Evolutionary conservation across 2,797 vertebrate genomes (phyloP), one percentile per base, ranked within the genome.

Genomic region (Ciconia nigra): DNA sequence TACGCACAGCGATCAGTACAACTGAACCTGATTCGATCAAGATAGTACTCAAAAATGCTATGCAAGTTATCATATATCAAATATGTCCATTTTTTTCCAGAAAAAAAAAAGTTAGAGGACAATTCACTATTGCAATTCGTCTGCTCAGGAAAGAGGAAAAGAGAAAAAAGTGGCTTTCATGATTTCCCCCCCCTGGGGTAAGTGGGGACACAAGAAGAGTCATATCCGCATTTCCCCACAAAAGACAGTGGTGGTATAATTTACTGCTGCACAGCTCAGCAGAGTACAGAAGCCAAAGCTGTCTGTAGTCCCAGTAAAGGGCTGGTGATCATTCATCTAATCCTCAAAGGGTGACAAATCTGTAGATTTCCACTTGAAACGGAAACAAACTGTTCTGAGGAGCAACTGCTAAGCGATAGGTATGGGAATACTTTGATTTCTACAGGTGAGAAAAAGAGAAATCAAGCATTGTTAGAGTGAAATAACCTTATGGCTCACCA

Each of bases 391-490:
- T 79, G 62, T 80, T 81, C 67, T 15, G 76, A 91, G 74, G 14
- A 70, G 39, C 72, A 83, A 93, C 70, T 55, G 78, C 73, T 90
- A 92, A 93, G 92, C 35, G 72, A 92, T 52, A 80, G 67, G 49
- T 79, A 11, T 52, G 69, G 90, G 84, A 93, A 97, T 72, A 83
- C 92, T 94, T 78, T 62, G 82, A 93, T 88, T 89, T 90, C 92
- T 69, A 79, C 79, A 91, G 91, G 89, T 82, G 67, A 94, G 66
- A 82, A 69, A 63, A 47, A 55, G 79, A 86, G 52, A 91, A 74
- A 89, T 73, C 72, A 46, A 80, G 63, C 62, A 20, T 2, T n/a
- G 74, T 37, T 11, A 20, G 49, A 69, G 35, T 13, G 58, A 66
- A 92, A 87, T 83, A 71, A 89, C 90, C 44, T 51, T 52, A 72